Conservation (phyloP, 2,113 vertebrate genomes). For the Ceuthmochares aereus region DNA sequence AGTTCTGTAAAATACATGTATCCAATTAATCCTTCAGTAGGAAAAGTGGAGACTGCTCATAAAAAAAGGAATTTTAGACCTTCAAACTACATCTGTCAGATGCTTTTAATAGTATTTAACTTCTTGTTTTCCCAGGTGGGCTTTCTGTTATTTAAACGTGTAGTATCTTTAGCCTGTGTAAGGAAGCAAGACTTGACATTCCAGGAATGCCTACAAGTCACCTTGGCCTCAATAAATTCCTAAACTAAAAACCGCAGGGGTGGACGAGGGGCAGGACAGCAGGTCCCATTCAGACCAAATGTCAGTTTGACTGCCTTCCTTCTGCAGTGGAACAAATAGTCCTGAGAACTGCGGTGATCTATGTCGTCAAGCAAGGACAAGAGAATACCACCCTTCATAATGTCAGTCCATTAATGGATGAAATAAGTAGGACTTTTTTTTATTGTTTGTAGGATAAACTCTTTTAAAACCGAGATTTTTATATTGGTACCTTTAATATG, state of each 20-base stretch:
- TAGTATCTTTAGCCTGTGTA: neutral
- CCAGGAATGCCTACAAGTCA: neutral
- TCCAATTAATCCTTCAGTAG: constrained; percentile 38
- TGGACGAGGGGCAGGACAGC: neutral
- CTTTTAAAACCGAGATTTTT: neutral
- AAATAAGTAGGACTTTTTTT: neutral
- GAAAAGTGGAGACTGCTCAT: constrained; percentile 1
- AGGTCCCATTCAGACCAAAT: neutral
- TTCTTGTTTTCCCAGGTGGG: constrained; percentile 16
- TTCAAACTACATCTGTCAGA: constrained; percentile 32
- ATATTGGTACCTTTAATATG: neutral
- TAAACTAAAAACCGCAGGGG: neutral
- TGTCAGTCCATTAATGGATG: neutral
- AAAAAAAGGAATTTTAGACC: constrained; percentile 15
- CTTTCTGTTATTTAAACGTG: constrained; percentile 12
- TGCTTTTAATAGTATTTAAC: constrained; percentile 36
- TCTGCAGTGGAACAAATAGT: neutral
- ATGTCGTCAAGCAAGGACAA: neutral
- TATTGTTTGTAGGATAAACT: neutral
- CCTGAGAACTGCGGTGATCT: neutral
- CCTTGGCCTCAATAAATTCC: neutral
- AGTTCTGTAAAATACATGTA: constrained; percentile 46
- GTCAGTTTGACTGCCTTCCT: neutral
- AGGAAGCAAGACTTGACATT: neutral
- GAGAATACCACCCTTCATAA: neutral